These are phyloP conservation scores for Pseudomyrmex cubaensis DNA, from an alignment of 1,140 invertebrate genomes.

Conservation along the genomic window DNA sequence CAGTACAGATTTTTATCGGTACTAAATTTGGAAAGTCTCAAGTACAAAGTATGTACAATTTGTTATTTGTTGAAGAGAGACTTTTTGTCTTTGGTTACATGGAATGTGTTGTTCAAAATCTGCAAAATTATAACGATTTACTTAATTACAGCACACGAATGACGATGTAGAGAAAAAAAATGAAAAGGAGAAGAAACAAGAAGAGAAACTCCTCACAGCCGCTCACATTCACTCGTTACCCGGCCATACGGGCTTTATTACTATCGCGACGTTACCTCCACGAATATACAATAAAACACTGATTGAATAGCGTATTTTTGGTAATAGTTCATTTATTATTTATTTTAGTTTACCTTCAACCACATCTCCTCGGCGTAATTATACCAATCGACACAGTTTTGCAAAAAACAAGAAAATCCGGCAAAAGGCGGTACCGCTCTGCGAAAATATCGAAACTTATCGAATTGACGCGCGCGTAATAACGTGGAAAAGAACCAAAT, in stretches of 20 bases:
- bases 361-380: too few relatives aligned
- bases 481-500: too few relatives aligned
- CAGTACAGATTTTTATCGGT: slow-evolving; percentile 89
- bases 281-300: too few relatives aligned
- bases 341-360: too few relatives aligned
- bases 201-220: slow-evolving; percentile 88
- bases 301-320: too few relatives aligned
- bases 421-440: too few relatives aligned
- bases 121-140: neutral
- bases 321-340: too few relatives aligned
- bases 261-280: slow-evolving; percentile 94
- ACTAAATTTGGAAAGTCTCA: slow-evolving; percentile 89
- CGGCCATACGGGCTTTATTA: slow-evolving; percentile 97
- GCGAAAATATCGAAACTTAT: too few relatives aligned
- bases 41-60: slow-evolving; percentile 85
- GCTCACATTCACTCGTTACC: slow-evolving; percentile 89
- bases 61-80: neutral
- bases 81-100: neutral
- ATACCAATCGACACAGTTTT: too few relatives aligned
- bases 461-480: too few relatives aligned
- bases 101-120: too few relatives aligned
- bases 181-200: slow-evolving; percentile 83
- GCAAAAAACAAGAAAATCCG: too few relatives aligned
- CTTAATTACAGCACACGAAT: slow-evolving; percentile 51
- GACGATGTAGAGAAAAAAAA: slow-evolving; percentile 83